Conservation (phyloP, 2,888 invertebrate species). For the Bellardia bayeri region DNA sequence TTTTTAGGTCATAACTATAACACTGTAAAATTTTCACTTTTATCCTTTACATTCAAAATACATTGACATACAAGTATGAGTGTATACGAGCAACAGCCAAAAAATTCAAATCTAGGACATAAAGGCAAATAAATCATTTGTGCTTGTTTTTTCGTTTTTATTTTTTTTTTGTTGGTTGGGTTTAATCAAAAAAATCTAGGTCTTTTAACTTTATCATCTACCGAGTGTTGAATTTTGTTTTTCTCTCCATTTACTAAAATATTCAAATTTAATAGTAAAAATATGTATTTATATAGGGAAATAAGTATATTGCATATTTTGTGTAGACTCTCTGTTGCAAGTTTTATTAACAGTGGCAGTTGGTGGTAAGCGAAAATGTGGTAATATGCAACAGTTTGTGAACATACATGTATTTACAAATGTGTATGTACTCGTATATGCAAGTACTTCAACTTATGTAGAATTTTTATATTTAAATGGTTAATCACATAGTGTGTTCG, state of each 20-base stretch:
- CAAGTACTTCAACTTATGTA: too few species aligned
- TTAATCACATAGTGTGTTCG: too few species aligned
- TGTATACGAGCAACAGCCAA: slow-evolving; percentile 8
- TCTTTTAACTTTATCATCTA: slow-evolving; percentile 45
- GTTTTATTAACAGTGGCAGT: neutral
- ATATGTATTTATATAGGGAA: neutral
- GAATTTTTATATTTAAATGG: too few species aligned
- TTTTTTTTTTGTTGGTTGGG: slow-evolving; percentile 1
- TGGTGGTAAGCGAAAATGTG: too few species aligned
- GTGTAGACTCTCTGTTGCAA: neutral
- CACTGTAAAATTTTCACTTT: slow-evolving; percentile 9
- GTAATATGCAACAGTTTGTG: too few species aligned
- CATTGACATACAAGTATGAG: neutral
- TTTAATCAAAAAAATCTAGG: slow-evolving; percentile 50
- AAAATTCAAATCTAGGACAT: slow-evolving; percentile 18
- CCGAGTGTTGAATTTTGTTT: slow-evolving; percentile 9
- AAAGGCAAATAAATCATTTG: slow-evolving; percentile 50
- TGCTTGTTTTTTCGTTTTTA: neutral
- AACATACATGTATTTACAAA: too few species aligned
- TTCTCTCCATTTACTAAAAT: slow-evolving; percentile 31
- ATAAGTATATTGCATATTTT: neutral
- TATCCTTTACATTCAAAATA: neutral
- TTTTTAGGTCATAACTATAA: slow-evolving; percentile 8
- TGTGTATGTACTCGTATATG: too few species aligned
- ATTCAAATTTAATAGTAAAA: slow-evolving; percentile 37